Evolutionary conservation across 2,888 invertebrate genomes (phyloP).

Genomic region (Drosophila recens): DNA sequence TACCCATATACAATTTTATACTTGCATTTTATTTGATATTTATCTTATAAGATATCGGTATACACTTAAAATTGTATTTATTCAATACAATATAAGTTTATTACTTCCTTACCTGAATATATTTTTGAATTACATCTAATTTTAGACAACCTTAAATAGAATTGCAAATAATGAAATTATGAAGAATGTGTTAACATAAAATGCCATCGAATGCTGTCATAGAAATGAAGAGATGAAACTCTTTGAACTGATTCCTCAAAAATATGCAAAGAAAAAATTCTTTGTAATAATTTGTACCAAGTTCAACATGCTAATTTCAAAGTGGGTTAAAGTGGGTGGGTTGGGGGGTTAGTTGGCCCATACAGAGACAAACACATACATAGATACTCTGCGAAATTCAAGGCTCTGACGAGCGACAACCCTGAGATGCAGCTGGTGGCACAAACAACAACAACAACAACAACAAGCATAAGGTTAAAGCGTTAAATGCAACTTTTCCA

Average conservation of each 20-base stretch:
- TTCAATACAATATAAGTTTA: too few relatives aligned
- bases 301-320: neutral
- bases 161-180: neutral
- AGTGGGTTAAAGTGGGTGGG: neutral
- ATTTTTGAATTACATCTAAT: too few relatives aligned
- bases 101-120: neutral
- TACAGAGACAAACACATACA: neutral
- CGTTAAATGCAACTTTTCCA: constrained; percentile 3
- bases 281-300: neutral
- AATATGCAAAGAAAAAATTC: neutral
- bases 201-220: neutral
- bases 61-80: too few relatives aligned
- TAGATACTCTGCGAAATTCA: neutral
- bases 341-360: neutral
- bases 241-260: neutral
- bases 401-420: constrained; percentile 6
- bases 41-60: too few relatives aligned
- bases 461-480: constrained; percentile 15
- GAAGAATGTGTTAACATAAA: neutral
- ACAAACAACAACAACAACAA: neutral
- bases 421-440: constrained; percentile 21
- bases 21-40: too few relatives aligned
- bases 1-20: too few relatives aligned
- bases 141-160: neutral
- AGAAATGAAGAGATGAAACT: neutral